These are phyloP conservation scores for Valencia hispanica DNA, from an alignment of 2,797 vertebrate species.

Conservation along the genomic window DNA sequence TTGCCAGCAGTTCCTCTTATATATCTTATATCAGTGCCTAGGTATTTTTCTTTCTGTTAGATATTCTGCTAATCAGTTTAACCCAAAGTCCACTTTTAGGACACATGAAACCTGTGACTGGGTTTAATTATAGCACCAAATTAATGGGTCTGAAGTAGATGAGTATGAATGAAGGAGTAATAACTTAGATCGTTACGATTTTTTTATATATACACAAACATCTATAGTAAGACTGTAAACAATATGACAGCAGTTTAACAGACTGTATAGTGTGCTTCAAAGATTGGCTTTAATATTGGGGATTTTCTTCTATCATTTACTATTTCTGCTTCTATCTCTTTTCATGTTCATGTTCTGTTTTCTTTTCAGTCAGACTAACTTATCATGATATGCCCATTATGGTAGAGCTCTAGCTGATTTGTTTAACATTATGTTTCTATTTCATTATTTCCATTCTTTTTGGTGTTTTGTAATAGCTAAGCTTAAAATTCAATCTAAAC, in stretches of 20 bases:
- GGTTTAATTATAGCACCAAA: constrained; percentile 21
- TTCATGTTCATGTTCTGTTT: neutral
- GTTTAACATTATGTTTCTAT: neutral
- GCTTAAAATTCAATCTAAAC: constrained; percentile 28
- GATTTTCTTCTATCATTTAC: neutral
- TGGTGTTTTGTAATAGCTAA: neutral
- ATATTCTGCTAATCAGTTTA: constrained; percentile 42
- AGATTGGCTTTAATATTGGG: neutral
- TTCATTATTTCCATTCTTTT: neutral
- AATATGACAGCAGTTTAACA: neutral
- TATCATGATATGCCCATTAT: neutral
- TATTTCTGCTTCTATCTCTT: neutral
- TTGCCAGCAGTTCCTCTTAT: constrained; percentile 26
- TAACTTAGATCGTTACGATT: neutral
- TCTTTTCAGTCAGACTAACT: neutral
- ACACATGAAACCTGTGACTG: constrained; percentile 19
- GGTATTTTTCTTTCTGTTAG: constrained; percentile 27
- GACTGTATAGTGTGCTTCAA: neutral
- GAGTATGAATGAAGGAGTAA: neutral
- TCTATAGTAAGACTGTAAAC: neutral
- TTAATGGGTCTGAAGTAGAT: constrained; percentile 9
- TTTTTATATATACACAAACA: neutral
- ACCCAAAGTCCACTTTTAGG: constrained; percentile 34
- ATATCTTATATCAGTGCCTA: constrained; percentile 21
- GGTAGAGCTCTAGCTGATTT: neutral